Base-by-base conservation (phyloP, 2,888 invertebrate species). In the Aspidapion aeneum region DNA sequence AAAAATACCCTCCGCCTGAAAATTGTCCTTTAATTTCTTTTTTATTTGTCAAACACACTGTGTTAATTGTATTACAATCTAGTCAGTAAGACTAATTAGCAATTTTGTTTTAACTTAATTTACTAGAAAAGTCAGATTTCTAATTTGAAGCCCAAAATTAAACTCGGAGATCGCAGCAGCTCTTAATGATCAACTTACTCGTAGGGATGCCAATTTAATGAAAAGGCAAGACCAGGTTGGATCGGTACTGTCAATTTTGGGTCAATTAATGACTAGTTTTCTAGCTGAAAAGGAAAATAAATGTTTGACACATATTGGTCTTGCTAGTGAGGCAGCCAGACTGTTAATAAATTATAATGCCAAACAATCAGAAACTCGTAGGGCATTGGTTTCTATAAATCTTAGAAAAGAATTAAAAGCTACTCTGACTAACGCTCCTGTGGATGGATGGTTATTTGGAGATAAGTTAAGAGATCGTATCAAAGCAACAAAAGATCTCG, bases 371-470 rank as follows among this genome's bases (percentile, higher is more conserved):
- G 50, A 21, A 16, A 48, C 61, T 21, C 22, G 63, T 12, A 51
- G 62, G 17, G 48, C 48, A 18, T 50, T 65, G 18, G 55, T 62
- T 50, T 18, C 52, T 18, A 17, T 59, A 12, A 49, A 65, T 20
- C 35, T 64, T 1, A 59, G 56, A 17, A 66, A 66, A 49, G 60
- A 65, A 1, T 17, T 64, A n/a, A 64, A 65, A 54, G 63, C 60
- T 12, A 63, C 58, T 7, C 55, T 65, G 2, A n/a, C 63, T 1
- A 49, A 65, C 20, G 58, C 17, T n/a, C 58, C 57, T 5, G 55
- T 64, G 9, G 63, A 63, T 57, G 60, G 55, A 1, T 66, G 56
- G 60, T 55, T 66, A 1, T 66, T 66, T 65, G 66, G 66, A 17
- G 56, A 66, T 12, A 61, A 63, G 7, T 21, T 66, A 16, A 61